phyloP scores from a whole-genome alignment of 2,113 vertebrate species.

The Pteruthius melanotis region DNA sequence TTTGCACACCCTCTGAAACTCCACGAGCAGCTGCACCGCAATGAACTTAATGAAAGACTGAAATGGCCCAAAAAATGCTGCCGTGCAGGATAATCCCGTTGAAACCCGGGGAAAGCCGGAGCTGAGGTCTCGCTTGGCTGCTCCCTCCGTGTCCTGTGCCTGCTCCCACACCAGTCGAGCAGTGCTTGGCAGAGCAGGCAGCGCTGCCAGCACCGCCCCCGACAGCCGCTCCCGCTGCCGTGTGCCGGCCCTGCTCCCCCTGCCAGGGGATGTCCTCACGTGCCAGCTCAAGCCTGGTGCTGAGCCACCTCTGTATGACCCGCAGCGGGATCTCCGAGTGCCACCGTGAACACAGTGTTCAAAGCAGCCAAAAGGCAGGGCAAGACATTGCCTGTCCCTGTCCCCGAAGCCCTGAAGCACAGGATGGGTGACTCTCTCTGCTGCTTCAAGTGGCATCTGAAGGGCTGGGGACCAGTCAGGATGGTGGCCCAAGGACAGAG shows the following conservation, averaged over 20 bases:
- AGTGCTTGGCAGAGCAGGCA: no score
- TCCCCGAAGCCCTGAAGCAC: rapidly evolving
- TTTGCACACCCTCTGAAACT: neutral
- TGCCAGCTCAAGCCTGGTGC: neutral
- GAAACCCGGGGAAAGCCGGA: neutral
- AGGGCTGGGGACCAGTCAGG: neutral
- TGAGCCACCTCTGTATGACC: neutral
- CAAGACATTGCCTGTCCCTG: neutral
- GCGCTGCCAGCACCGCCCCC: neutral
- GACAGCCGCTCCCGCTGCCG: rapidly evolving
- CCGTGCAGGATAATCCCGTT: neutral
- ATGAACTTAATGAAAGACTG: neutral
- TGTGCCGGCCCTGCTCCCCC: rapidly evolving
- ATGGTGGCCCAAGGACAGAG: neutral
- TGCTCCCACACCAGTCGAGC: rapidly evolving
- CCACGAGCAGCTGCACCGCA: neutral
- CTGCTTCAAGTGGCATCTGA: neutral
- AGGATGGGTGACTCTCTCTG: neutral
- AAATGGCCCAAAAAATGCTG: neutral
- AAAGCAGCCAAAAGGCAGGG: neutral
- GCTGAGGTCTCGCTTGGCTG: neutral
- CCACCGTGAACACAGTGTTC: rapidly evolving
- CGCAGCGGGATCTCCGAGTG: neutral
- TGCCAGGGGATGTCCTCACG: no score
- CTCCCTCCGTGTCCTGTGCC: rapidly evolving